Evolutionary conservation across 2,113 vertebrate genomes (phyloP), one percentile per base, ranked within the genome.

Genomic region (Tinamus guttatus): DNA sequence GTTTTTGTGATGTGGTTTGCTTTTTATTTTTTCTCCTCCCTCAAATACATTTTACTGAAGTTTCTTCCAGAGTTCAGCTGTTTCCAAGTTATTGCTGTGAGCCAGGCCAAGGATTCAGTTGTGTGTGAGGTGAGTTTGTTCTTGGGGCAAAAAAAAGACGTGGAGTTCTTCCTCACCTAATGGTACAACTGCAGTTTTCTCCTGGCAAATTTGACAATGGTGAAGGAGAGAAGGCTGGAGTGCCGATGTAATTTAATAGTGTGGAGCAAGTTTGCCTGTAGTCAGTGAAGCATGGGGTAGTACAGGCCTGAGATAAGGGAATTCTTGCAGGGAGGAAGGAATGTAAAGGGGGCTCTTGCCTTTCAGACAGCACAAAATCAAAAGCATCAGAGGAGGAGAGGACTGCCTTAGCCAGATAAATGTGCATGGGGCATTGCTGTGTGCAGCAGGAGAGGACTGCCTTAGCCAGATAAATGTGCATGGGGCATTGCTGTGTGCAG

Each of bases 261-360:
- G 2, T 25, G 43, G 62, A 58, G 28, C 17, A 6, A 51, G 56
- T 5, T 9, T 58, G 38, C 24, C 32, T 7, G 45, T n/a, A 13
- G 62, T 20, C 40, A 1, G 2, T 25, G 40, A 60, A 36, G 52
- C 0, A 0, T 9, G 59, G 30, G 40, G 54, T 11, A 7, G 38
- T 4, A 4, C 1, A n/a, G 3, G 59, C n/a, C 45, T 2, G 18
- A 54, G 65, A 5, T 14, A 14, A 77, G 40, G 51, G 36, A 32
- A 4, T 8, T 30, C 54, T 13, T 51, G 76, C 70, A 1, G 2
- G 17, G 34, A 21, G 0, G 10, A 52, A 51, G 20, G 34, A 2
- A 3, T 40, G 81, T 22, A 3, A 49, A 19, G 28, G 52, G 38
- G 3, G 3, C 65, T 16, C 9, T 30, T 47, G 36, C 16, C 21